Evolutionary conservation across 1,140 invertebrate genomes (phyloP).

Genomic region (Bombus confusus): DNA sequence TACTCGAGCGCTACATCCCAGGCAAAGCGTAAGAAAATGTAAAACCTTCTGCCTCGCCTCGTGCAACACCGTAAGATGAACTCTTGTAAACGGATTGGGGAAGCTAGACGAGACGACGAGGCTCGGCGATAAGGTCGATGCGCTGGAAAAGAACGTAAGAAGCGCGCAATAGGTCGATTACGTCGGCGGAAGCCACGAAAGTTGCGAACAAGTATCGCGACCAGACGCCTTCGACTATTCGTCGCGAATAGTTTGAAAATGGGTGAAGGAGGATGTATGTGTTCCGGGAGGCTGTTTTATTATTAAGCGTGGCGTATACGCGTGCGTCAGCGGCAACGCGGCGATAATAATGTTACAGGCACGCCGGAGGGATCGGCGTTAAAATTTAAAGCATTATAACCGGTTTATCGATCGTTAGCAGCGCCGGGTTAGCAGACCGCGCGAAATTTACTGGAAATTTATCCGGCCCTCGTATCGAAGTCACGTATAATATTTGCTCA

Average conservation of each 20-base stretch:
- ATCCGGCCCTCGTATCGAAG: slow-evolving; percentile 44
- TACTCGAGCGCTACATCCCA: too few species aligned
- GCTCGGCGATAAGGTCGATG: too few species aligned
- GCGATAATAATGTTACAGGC: slow-evolving; percentile 52
- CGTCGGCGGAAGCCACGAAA: neutral
- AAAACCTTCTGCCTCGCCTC: too few species aligned
- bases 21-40: too few species aligned
- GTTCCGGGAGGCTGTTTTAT: neutral
- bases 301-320: slow-evolving; percentile 2
- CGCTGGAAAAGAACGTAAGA: neutral
- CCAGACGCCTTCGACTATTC: neutral
- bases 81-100: neutral
- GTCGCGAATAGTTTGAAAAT: neutral
- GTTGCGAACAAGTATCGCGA: neutral
- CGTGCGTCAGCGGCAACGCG: neutral
- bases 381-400: slow-evolving; percentile 60
- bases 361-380: slow-evolving; percentile 46
- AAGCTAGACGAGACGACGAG: too few species aligned
- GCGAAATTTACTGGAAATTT: slow-evolving; percentile 58
- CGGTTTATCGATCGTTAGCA: slow-evolving; percentile 56
- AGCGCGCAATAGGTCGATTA: neutral
- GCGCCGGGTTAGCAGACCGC: neutral
- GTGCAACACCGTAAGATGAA: too few species aligned
- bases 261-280: neutral
- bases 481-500: slow-evolving; percentile 39